Percentiles rank a stretch among this genome's conserved stretches.
Conservation (phyloP, 2,888 invertebrate species). For the Lepidocyrtinus sp. region DNA sequence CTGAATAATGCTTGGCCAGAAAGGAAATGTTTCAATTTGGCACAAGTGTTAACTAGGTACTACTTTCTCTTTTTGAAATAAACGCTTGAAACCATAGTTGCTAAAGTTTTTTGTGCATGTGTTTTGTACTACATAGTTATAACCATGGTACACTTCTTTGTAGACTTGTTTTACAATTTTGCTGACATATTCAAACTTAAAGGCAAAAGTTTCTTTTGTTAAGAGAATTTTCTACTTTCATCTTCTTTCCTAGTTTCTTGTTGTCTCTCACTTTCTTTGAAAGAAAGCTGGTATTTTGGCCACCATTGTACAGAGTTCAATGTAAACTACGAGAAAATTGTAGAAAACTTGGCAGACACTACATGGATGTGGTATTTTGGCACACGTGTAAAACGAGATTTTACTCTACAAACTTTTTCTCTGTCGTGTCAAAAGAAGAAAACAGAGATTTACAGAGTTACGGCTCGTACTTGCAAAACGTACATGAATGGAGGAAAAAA, state of each 20-base stretch:
- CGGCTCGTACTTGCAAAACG: conserved; percentile 5
- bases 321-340: not conserved
- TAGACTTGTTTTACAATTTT: not conserved
- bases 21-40: not conserved
- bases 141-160: too few relatives aligned
- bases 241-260: not conserved
- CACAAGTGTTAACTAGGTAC: too few relatives aligned
- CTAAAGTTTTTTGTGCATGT: not conserved
- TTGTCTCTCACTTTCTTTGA: not conserved
- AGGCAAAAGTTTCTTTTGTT: not conserved
- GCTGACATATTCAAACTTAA: not conserved
- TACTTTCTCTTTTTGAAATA: too few relatives aligned
- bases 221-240: not conserved
- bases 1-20: not conserved
- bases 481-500: not conserved
- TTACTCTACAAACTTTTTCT: not conserved
- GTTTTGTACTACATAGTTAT: not conserved
- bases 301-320: not conserved
- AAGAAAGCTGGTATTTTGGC: not conserved
- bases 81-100: too few relatives aligned
- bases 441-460: not conserved
- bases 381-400: not conserved
- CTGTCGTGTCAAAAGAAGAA: conserved; percentile 1
- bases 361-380: not conserved
- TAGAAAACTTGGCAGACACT: not conserved